These are phyloP conservation scores for Ephestia elutella DNA, from an alignment of 1,140 invertebrate genomes.

Conservation along the genomic window DNA sequence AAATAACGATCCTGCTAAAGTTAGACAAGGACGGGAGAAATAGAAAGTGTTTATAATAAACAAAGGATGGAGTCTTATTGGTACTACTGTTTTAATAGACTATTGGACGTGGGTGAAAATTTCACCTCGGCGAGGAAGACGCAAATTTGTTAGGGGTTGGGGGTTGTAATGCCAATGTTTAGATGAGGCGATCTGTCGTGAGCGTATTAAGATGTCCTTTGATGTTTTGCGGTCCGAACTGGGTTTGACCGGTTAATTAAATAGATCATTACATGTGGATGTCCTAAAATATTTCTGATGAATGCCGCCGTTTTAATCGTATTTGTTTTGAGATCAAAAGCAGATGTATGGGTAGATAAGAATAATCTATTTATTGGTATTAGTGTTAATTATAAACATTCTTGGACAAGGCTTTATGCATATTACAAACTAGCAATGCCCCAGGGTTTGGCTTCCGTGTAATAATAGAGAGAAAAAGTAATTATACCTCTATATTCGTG, in stretches of 20 bases:
- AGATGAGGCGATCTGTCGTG: slow-evolving; percentile 59
- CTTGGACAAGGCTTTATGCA: slow-evolving; percentile 32
- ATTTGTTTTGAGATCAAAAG: neutral
- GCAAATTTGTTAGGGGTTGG: slow-evolving; percentile 55
- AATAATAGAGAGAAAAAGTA: too few species aligned
- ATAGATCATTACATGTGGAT: slow-evolving; percentile 13
- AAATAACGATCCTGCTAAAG: slow-evolving; percentile 15
- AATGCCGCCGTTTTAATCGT: neutral
- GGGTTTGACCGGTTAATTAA: slow-evolving; percentile 68
- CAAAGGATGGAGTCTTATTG: slow-evolving; percentile 72
- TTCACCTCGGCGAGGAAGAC: slow-evolving; percentile 60
- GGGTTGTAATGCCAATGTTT: slow-evolving; percentile 46
- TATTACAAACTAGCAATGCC: slow-evolving; percentile 25
- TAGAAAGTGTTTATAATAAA: slow-evolving; percentile 72
- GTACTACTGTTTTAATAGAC: slow-evolving; percentile 71
- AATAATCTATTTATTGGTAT: neutral
- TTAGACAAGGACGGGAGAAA: slow-evolving; percentile 32
- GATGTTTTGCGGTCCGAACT: slow-evolving; percentile 65
- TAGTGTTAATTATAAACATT: slow-evolving; percentile 5
- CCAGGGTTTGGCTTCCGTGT: too few species aligned
- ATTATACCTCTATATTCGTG: too few species aligned
- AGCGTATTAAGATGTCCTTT: slow-evolving; percentile 69
- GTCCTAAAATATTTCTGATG: neutral
- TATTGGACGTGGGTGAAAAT: slow-evolving; percentile 66
- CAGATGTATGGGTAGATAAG: neutral